A percentile compares a stretch with the other conserved stretches of the same genome.
Conservation (phyloP, 2,797 vertebrate genomes). For the Halcyon smyrnensis region DNA sequence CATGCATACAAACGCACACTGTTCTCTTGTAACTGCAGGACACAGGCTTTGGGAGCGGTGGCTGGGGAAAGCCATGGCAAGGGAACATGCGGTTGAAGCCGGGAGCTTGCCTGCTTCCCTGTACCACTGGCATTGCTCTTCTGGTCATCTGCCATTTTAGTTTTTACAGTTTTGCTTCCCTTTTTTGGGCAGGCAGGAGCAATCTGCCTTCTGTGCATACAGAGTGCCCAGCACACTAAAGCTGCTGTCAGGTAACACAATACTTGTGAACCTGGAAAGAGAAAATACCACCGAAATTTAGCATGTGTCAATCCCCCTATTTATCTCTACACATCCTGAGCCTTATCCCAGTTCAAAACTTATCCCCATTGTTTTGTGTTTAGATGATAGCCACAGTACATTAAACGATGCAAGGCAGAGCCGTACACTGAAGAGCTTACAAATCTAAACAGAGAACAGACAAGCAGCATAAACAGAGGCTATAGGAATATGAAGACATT, state of each 20-base stretch:
- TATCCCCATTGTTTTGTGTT: neutral
- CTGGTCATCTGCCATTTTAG: neutral
- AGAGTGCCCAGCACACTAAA: neutral
- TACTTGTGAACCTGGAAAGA: neutral
- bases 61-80: neutral
- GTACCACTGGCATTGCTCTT: neutral
- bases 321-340: neutral
- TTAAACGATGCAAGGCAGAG: neutral
- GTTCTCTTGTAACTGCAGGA: slow-evolving; percentile 22
- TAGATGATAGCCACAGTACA: neutral
- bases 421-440: neutral
- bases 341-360: neutral
- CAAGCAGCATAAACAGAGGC: neutral
- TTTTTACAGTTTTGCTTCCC: neutral
- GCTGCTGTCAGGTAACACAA: neutral
- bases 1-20: slow-evolving; percentile 36
- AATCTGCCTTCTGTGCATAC: neutral
- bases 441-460: neutral
- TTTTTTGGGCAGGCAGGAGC: neutral
- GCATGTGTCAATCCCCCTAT: fast-evolving
- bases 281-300: neutral
- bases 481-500: neutral
- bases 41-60: neutral
- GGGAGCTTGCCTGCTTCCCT: neutral
- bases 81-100: neutral